phyloP scores from a whole-genome alignment of 2,888 invertebrate genomes.

The Apamea anceps region DNA sequence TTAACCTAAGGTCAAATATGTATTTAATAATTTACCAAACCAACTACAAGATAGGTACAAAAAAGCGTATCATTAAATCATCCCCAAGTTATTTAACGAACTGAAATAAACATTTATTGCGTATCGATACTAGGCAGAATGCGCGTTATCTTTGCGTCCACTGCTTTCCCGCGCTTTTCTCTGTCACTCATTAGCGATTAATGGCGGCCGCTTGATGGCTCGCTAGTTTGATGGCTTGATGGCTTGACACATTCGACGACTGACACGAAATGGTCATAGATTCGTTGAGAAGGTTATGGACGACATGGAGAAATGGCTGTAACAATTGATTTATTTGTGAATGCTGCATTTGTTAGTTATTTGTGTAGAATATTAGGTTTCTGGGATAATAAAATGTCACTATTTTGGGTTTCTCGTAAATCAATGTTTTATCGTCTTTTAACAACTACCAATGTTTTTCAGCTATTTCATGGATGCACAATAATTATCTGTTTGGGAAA shows the following conservation, averaged over 20 bases:
- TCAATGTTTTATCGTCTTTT: constrained; percentile 7
- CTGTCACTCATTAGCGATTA: constrained; percentile 71
- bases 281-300: constrained; percentile 49
- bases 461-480: constrained; percentile 9
- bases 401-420: constrained; percentile 12
- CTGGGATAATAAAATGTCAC: constrained; percentile 24
- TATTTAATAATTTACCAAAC: constrained; percentile 18
- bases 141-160: constrained; percentile 68
- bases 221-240: constrained; percentile 60
- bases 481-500: constrained; percentile 10
- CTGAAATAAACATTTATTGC: constrained; percentile 63
- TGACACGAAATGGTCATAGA: constrained; percentile 44
- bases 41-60: constrained; percentile 23
- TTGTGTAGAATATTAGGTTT: constrained; percentile 23
- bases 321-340: constrained; percentile 41
- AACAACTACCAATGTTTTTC: constrained; percentile 1
- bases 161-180: constrained; percentile 75
- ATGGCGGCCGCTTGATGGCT: constrained; percentile 53
- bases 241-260: constrained; percentile 39
- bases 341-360: constrained; percentile 23
- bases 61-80: constrained; percentile 46
- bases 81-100: constrained; percentile 62
- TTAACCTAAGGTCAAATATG: constrained; percentile 24
- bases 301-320: constrained; percentile 26
- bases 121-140: constrained; percentile 68